Base-by-base conservation (phyloP, 2,113 vertebrate species). In the Cyanistes caeruleus region DNA sequence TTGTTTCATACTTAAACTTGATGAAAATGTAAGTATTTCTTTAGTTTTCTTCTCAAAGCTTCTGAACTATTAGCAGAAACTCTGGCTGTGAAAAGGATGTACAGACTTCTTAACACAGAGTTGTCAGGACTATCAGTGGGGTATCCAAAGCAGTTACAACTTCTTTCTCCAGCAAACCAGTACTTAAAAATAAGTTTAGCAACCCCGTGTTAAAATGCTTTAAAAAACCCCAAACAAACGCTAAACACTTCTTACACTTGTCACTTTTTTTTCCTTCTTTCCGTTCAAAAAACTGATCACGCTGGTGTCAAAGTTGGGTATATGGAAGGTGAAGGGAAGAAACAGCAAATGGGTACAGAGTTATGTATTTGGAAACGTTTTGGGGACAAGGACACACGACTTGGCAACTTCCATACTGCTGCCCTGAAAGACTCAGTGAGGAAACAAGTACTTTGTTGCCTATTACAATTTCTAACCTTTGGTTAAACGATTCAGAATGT, bases 151-250 rank as follows among this genome's bases (percentile, higher is more conserved):
- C 10, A 64, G 11, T 35, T 72, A 53, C 73, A 70, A 15, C 12
- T 20, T 39, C 9, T 41, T 52, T 13, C 15, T n/a, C 21, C 15
- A 19, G 15, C 39, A 88, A 77, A 56, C 10, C 22, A 33, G 6
- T 23, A 14, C 6, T 92, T 60, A 67, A 41, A 83, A 63, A 41
- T 19, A 52, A 70, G 14, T 7, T 59, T 24, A 43, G 23, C 25
- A 72, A 37, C 8, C 25, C 25, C 7, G 23, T 4, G 28, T 23
- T 11, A 24, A 80, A 80, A 37, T 7, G 15, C 6, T 69, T 89
- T 15, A 11, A 49, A 43, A 58, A 31, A 3, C 2, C 5, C 2
- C 41, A 15, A 35, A 33, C 19, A 43, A 68, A 20, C 0, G 0
- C 43, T 62, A 20, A 20, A 24, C 6, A 22, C 8, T 78, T 48